Evolutionary conservation across 2,797 vertebrate species (phyloP), one percentile per base, ranked within the genome.

Genomic region (Gymnopithys bicolor): DNA sequence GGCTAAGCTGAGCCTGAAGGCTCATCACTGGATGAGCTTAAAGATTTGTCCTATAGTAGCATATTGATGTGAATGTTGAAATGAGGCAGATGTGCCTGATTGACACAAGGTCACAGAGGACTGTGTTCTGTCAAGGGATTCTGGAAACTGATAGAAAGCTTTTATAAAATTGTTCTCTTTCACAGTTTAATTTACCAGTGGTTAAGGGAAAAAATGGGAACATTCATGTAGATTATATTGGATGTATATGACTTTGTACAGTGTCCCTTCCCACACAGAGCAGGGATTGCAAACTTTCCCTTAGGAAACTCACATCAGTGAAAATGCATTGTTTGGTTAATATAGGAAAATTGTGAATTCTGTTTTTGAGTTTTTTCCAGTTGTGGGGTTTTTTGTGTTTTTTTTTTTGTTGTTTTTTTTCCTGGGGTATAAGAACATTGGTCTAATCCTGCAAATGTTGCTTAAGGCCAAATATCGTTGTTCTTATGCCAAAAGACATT

Each of bases 1-100:
- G 73, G 41, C 60, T 93, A 93, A 94, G 22, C 62, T 59, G 53
- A 93, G 88, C 64, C 85, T 84, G 55, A 95, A 96, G 88, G 60
- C 43, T 43, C 41, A 43, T 43, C 41, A 43, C 41, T 43, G 41
- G 17, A 43, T 43, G 41, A 43, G 16, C 74, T 91, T 60, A 91
- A 95, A 96, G 89, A 85, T 89, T 79, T 48, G 64, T 87, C 69
- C 56, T 88, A 45, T 30, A 55, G 77, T 70, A 93, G 8, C 37
- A 48, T 93, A 76, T 87, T 71, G 78, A 89, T 59, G n/a, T 51
- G 45, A 81, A 77, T 56, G 27, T 25, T 87, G 62, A 93, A 95
- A 91, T 84, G 33, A 58, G 53, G 35, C 27, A 81, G 48, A 90
- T 66, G 24, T 87, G 52, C 23, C 41, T 85, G 77, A 87, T 33